Evolutionary conservation across 2,113 vertebrate genomes (phyloP), one percentile per base, ranked within the genome.

Genomic region (Melanostigma gelatinosum): DNA sequence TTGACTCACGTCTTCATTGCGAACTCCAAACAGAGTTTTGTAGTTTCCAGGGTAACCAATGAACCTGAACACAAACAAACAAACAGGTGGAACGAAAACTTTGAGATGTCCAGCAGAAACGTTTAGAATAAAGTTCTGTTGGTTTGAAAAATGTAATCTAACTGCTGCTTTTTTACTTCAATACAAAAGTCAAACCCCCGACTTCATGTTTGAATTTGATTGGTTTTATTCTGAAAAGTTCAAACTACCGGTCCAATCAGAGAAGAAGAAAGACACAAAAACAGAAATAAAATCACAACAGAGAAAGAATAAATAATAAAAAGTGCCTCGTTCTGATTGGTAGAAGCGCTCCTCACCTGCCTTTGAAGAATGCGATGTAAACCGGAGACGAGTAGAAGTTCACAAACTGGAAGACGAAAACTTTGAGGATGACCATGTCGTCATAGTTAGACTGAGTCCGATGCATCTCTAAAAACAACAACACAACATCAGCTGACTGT

Each of bases 321-420:
- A 34, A 50, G 15, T 50, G 27, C 10, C 11, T 8, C 11, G 10
- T 7, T 48, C 6, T 55, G 62, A 81, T 66, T 48, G 68, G 55
- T 24, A 11, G 66, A 2, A 50, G 36, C 3, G 2, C 15, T 8
- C 27, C 90, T 88, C 82, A 94, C 95, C 95, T 94, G 82, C 96
- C 96, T 91, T 96, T 97, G 93, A 96, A 96, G 93, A 96, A 97
- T 2, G 95, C 95, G 77, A 96, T 94, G 27, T 95, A 96, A 80
- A 96, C 94, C 0, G 96, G 95, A 18, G 96, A 95, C 0, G 95
- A 97, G 86, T 95, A 97, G 91, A 96, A 96, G 91, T 93, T 95
- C 48, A 96, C 93, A 58, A 95, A 96, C 92, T 96, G 96, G 91
- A 96, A 96, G 90, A 96, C 84, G 92, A 96, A 97, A 13, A 96